Evolutionary conservation across 2,113 vertebrate genomes (phyloP).

Genomic region (Sisor rabdophorus): DNA sequence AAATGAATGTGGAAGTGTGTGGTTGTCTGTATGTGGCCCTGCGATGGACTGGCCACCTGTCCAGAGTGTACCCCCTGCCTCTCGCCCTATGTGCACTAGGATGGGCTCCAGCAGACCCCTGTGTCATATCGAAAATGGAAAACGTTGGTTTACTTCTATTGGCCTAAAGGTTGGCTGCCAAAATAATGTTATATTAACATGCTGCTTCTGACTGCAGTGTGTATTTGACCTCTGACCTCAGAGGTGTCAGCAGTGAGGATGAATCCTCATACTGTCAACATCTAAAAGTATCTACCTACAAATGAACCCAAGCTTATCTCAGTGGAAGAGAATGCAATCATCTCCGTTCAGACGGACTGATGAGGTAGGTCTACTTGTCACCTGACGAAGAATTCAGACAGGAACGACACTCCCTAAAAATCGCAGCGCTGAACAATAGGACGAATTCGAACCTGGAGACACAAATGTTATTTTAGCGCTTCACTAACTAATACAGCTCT

Average conservation of each 20-base stretch:
- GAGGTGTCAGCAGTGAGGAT: too few species aligned
- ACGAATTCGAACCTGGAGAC: background rate
- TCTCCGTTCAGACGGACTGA: constrained; percentile 4
- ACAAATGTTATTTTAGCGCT: background rate
- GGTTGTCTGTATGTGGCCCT: too few species aligned
- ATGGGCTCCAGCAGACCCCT: too few species aligned
- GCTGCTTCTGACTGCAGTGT: background rate
- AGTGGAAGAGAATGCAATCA: constrained; percentile 4
- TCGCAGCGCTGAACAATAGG: background rate
- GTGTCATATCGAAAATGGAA: too few species aligned
- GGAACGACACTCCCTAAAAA: background rate
- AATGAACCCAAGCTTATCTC: constrained; percentile 2
- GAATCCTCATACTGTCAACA: background rate
- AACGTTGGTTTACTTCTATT: too few species aligned
- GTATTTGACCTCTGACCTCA: background rate
- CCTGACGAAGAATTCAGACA: constrained; percentile 11
- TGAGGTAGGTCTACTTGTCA: background rate
- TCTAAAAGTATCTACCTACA: too few species aligned
- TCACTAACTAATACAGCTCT: background rate
- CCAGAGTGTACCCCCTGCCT: too few species aligned
- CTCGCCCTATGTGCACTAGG: too few species aligned
- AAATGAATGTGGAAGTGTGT: too few species aligned
- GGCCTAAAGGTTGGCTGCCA: too few species aligned
- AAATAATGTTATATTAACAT: background rate
- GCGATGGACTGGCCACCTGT: too few species aligned